Evolutionary conservation across 2,113 vertebrate genomes (phyloP).

Genomic region (Pagrus major): DNA sequence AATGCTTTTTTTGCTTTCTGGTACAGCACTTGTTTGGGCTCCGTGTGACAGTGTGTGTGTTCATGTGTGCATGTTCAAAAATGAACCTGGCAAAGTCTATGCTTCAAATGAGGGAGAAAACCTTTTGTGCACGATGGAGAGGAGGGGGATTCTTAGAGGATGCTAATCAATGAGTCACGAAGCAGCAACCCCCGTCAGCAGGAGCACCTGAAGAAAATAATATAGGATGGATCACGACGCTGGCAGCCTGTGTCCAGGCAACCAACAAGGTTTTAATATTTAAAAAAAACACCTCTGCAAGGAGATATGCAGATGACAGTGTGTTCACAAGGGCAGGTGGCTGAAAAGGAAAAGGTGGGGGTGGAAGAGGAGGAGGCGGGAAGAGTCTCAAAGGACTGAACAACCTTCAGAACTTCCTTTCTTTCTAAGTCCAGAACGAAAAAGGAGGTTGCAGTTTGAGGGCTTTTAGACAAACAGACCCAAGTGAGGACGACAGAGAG

Average conservation of each 20-base stretch:
- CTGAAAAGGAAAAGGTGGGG: slow-evolving; percentile 42
- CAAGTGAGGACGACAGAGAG: not conserved
- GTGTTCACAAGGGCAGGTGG: slow-evolving; percentile 55
- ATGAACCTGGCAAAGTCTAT: slow-evolving; percentile 4
- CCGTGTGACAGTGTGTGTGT: slow-evolving; percentile 1
- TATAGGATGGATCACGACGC: slow-evolving; percentile 25
- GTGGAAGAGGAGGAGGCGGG: slow-evolving; percentile 25
- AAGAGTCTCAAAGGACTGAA: slow-evolving; percentile 58
- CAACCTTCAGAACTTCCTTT: slow-evolving; percentile 58
- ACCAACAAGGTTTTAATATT: slow-evolving; percentile 42
- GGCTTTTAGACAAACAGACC: slow-evolving; percentile 25
- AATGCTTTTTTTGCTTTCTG: not conserved
- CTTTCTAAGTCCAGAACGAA: slow-evolving; percentile 37
- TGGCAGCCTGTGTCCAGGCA: slow-evolving; percentile 64
- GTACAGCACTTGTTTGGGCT: not conserved
- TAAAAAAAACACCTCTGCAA: slow-evolving; percentile 4
- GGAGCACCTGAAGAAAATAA: slow-evolving; percentile 50
- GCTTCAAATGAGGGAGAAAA: slow-evolving; percentile 21
- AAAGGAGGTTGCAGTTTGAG: slow-evolving; percentile 48
- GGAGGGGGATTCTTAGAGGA: slow-evolving; percentile 15
- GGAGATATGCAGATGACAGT: slow-evolving; percentile 55
- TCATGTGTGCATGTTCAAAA: slow-evolving; percentile 17
- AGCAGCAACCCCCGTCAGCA: slow-evolving; percentile 39
- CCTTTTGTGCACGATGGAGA: slow-evolving; percentile 23
- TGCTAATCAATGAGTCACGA: slow-evolving; percentile 62